Base-by-base conservation (phyloP, 2,888 invertebrate genomes). In the Minunthozetes semirufus region DNA sequence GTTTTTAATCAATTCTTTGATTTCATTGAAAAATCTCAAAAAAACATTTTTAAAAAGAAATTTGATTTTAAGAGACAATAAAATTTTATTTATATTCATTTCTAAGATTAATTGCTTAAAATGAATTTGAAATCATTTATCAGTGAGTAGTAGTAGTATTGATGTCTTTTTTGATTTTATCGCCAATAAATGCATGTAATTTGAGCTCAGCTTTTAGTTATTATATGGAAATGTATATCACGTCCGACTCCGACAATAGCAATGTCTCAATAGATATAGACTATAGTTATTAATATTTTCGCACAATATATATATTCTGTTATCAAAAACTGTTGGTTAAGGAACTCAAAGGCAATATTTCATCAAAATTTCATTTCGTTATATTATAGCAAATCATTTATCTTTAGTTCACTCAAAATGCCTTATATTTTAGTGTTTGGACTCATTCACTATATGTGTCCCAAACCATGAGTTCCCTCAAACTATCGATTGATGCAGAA, bases 321-420 rank as follows among this genome's bases (percentile, higher is more conserved):
- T 42, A 66, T 66, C 66, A 66, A 66, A 42, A 19, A 42, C 5
- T 17, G 19, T 11, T 27, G 27, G 59, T 27, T 66, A 38, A 66
- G 66, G 66, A 66, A 66, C 66, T 42, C 19, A 11, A 66, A 19
- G 19, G 42, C 66, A 66, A 66, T 66, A 66, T 66, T 66, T 66
- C 66, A 66, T 29, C 38, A 17, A 22, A 66, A 66, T 42, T 66
- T 66, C 66, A 66, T 66, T 66, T 66, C 66, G 17, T 13, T 66
- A 38, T 66, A 66, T 66, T 66, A 66, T 38, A 38, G 66, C 38
- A 42, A 66, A 66, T 66, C 66, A 66, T 66, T 66, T 66, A 66
- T 66, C 66, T 66, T 66, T 66, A 13, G 38, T n/a, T 38, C 17
- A 3, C 33, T 27, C 6, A 33, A 22, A 27, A 59, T 59, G 25